These are phyloP conservation scores for Apteryx owenii DNA, from an alignment of 2,113 vertebrate genomes.

Conservation along the genomic window DNA sequence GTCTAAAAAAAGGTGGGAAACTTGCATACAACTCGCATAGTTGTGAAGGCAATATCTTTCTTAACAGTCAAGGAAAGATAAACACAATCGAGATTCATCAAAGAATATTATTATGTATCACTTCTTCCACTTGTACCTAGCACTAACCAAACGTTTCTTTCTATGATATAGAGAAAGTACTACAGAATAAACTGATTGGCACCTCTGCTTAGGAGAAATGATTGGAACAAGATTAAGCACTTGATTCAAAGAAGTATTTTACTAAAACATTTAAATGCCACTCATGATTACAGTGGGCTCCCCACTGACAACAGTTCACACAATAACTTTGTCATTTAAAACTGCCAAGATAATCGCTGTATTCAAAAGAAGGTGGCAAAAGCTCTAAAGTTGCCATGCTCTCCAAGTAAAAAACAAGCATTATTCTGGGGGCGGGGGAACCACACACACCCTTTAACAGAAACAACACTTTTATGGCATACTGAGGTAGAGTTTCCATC, in stretches of 20 bases:
- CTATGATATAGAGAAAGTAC: not conserved
- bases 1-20: not conserved
- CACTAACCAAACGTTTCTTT: not conserved
- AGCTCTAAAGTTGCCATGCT: fast-evolving
- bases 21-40: not conserved
- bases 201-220: not conserved
- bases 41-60: not conserved
- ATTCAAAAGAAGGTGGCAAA: not conserved
- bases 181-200: not conserved
- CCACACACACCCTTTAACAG: not conserved
- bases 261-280: not conserved
- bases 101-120: not conserved
- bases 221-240: not conserved
- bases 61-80: not conserved
- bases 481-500: not conserved
- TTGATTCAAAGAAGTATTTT: not conserved
- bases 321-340: not conserved
- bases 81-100: not conserved
- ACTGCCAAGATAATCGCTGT: not conserved
- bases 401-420: not conserved
- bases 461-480: not conserved
- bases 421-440: not conserved
- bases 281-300: not conserved
- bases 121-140: not conserved
- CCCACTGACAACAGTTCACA: not conserved